Conservation (phyloP, 2,113 vertebrate species). For the Eulacestoma nigropectus region DNA sequence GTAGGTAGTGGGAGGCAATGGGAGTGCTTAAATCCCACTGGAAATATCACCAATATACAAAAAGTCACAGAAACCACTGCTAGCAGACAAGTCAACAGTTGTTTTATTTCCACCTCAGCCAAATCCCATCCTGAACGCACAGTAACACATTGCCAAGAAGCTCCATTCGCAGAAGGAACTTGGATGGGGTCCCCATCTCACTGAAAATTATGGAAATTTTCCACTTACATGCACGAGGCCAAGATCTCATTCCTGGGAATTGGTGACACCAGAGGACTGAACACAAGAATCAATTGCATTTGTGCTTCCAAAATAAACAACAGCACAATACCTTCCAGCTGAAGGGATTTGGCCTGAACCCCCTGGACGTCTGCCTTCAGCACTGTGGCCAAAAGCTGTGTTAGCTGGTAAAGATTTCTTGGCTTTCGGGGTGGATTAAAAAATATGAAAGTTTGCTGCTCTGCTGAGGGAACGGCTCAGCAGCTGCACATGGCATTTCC, state of each 20-base stretch:
- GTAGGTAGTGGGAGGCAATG: neutral
- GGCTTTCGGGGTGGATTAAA: neutral
- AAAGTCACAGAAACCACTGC: neutral
- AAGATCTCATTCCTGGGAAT: neutral
- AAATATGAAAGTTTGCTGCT: neutral
- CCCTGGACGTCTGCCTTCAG: neutral
- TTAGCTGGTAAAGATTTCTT: neutral
- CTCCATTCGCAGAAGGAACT: neutral
- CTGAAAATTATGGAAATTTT: neutral
- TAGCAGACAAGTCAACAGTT: neutral
- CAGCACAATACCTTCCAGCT: slow-evolving; percentile 46
- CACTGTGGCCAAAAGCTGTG: neutral
- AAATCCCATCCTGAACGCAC: neutral
- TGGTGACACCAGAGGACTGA: neutral
- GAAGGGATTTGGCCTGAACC: neutral
- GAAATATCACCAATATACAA: neutral
- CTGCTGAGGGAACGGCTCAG: neutral
- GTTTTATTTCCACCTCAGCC: neutral
- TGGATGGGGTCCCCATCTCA: neutral
- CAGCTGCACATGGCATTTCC: neutral
- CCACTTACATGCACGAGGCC: neutral
- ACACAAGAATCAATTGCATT: neutral
- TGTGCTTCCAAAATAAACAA: slow-evolving; percentile 31
- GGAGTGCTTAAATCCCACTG: neutral
- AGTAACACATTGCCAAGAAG: neutral